Evolutionary conservation across 2,888 invertebrate genomes (phyloP).

Genomic region (Hipparchia sbordonii): DNA sequence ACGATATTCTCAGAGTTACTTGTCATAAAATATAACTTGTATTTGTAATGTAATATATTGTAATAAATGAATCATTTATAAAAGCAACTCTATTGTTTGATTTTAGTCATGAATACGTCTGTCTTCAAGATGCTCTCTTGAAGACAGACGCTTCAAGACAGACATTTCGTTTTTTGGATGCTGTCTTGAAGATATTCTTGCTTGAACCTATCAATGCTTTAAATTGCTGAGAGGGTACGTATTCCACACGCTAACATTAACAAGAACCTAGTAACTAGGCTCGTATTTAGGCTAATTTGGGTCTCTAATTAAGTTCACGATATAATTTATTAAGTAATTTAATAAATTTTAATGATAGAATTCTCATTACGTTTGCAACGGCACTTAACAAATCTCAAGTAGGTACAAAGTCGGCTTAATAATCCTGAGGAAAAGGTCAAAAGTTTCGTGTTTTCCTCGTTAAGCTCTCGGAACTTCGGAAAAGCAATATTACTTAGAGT

Average conservation of each 20-base stretch:
- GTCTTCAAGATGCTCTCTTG: too few species aligned
- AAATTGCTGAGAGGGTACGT: neutral
- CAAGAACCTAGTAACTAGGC: neutral
- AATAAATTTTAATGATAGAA: slow-evolving; percentile 17
- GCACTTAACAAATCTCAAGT: slow-evolving; percentile 48
- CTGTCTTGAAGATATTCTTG: too few species aligned
- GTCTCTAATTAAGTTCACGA: neutral
- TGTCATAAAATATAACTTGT: too few species aligned
- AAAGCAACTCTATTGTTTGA: too few species aligned
- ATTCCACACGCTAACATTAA: neutral
- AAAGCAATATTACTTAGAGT: slow-evolving; percentile 53
- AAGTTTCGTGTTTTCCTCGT: slow-evolving; percentile 66
- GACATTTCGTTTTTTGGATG: too few species aligned
- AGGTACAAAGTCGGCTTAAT: slow-evolving; percentile 37
- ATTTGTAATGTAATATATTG: too few species aligned
- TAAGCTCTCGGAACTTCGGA: slow-evolving; percentile 56
- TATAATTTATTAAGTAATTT: neutral
- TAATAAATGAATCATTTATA: too few species aligned
- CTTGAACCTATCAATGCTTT: neutral
- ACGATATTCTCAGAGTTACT: too few species aligned
- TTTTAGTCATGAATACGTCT: neutral
- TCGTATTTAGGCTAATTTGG: too few species aligned
- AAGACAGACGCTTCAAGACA: too few species aligned
- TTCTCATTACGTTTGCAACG: slow-evolving; percentile 38
- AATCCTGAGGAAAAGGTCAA: slow-evolving; percentile 52